phyloP scores from a whole-genome alignment of 2,113 vertebrate genomes.

The Heteronetta atricapilla region DNA sequence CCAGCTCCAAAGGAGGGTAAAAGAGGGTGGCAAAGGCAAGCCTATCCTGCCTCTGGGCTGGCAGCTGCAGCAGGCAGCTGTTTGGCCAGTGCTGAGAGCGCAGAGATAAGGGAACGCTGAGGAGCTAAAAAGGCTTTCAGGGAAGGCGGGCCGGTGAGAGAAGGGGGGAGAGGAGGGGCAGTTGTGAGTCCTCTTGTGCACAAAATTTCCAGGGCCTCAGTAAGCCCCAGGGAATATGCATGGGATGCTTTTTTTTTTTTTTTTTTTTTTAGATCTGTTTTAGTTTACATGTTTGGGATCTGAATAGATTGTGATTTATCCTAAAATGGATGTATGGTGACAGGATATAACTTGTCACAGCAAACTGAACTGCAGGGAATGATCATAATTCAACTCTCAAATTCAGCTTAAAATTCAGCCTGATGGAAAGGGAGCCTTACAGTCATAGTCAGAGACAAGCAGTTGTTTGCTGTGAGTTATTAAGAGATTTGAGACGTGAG shows the following conservation, averaged over 20 bases:
- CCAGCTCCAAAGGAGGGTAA: neutral
- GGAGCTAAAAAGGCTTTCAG: conserved; percentile 7
- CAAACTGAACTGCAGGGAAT: neutral
- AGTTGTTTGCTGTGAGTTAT: neutral
- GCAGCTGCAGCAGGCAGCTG: neutral
- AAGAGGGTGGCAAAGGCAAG: neutral
- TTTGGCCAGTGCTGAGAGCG: neutral
- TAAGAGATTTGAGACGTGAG: conserved; percentile 10
- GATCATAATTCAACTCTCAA: neutral
- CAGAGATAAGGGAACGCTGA: neutral
- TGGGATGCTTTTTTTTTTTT: neutral
- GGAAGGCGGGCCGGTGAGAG: neutral
- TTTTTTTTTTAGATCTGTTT: neutral
- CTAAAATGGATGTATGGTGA: neutral
- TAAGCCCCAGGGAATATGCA: neutral
- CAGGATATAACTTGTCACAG: neutral
- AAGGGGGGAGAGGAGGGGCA: neutral
- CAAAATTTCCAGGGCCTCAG: conserved; percentile 7
- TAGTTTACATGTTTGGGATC: conserved; percentile 3
- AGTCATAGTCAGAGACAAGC: neutral
- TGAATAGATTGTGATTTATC: neutral
- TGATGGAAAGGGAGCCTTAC: neutral
- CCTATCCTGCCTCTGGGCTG: neutral
- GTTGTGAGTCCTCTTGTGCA: neutral
- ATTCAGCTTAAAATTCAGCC: neutral